Percentiles rank a stretch among this genome's conserved stretches.
Conservation (phyloP, 2,888 invertebrate species). For the Brachyptera putata region DNA sequence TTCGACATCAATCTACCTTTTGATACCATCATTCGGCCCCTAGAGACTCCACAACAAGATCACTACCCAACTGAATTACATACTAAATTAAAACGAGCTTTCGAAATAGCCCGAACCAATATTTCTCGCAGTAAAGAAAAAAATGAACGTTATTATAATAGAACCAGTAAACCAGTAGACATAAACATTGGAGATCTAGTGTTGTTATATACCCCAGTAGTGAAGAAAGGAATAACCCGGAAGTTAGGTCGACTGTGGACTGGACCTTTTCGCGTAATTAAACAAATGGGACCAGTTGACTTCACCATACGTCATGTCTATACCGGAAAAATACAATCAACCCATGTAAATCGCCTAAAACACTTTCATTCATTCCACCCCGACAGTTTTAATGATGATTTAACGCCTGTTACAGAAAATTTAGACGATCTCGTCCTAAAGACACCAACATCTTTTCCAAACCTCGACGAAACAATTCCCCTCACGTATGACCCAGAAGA, state of each 20-base stretch:
- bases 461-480: no score
- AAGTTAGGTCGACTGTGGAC: background rate
- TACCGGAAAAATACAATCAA: background rate
- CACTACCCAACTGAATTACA: conserved; percentile 2
- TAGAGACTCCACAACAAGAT: background rate
- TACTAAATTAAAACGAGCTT: background rate
- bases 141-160: background rate
- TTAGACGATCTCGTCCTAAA: no score
- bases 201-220: background rate
- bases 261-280: background rate
- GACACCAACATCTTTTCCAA: no score
- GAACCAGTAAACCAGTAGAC: background rate
- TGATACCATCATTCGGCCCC: background rate
- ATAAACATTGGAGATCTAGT: background rate
- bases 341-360: background rate
- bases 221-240: background rate
- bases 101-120: background rate
- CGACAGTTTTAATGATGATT: no score
- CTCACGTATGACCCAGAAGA: no score
- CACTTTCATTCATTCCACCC: background rate
- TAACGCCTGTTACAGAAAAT: no score
- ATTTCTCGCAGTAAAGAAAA: background rate
- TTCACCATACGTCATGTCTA: background rate
- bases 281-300: background rate
- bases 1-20: background rate